Conservation (phyloP, 2,797 vertebrate species). For the Mormyrops boulengeri region DNA sequence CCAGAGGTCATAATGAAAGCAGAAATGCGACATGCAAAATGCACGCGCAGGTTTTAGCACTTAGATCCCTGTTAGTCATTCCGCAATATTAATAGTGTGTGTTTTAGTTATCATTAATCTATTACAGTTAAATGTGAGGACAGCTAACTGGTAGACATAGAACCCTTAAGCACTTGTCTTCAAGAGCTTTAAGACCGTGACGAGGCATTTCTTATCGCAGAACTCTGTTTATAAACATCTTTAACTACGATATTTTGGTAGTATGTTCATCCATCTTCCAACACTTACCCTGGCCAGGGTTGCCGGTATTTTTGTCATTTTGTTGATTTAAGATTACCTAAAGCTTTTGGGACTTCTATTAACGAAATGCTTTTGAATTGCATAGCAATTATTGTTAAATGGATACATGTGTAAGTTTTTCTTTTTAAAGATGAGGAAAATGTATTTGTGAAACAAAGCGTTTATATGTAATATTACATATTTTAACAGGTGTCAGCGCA, state of each 20-base stretch:
- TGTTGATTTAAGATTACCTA: neutral
- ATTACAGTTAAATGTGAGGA: conserved; percentile 16
- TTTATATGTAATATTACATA: neutral
- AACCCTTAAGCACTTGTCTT: neutral
- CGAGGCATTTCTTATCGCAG: neutral
- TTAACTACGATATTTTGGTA: conserved; percentile 12
- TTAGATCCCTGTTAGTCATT: conserved; percentile 27
- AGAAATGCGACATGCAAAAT: conserved; percentile 19
- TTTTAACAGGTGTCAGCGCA: neutral
- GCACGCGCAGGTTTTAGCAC: conserved; percentile 34
- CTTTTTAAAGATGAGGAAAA: conserved; percentile 5
- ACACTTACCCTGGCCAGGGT: neutral
- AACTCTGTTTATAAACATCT: conserved; percentile 9
- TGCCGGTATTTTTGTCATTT: neutral
- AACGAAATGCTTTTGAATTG: conserved; percentile 4
- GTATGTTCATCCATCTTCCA: neutral
- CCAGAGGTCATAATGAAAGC: conserved; percentile 18
- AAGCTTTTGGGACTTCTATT: conserved; percentile 20
- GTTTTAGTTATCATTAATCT: conserved; percentile 15
- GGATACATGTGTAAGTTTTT: conserved; percentile 9
- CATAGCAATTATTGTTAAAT: conserved; percentile 15
- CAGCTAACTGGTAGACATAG: neutral
- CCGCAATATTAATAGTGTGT: conserved; percentile 13
- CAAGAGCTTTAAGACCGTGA: neutral
- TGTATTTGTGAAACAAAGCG: neutral